Base-by-base conservation (phyloP, 2,113 vertebrate species). In the Mobula hypostoma region DNA sequence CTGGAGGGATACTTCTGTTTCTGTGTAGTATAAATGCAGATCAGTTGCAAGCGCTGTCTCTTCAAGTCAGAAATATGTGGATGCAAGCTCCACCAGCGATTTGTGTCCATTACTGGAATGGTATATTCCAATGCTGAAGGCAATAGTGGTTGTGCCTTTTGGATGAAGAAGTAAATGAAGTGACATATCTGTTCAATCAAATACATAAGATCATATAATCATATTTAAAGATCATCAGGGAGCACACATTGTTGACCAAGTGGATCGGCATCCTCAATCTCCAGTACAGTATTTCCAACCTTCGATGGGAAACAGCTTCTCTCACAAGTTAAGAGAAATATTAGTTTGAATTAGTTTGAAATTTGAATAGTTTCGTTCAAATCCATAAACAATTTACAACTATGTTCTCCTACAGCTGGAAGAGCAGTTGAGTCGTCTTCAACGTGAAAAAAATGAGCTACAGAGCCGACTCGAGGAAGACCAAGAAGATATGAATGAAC, bases 401-500 rank as follows among this genome's bases (percentile, higher is more conserved):
- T 76, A n/a, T 21, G 29, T 74, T 61, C 24, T 0, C 94, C 90
- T 94, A 94, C 97, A 99, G 99, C 96, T 99, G 97, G 98, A 99
- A 96, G 99, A 99, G 95, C 99, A 99, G 96, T 95, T 99, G 96
- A 99, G 98, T 95, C 98, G 99, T 77, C 95, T 99, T 94, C 99
- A 99, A 96, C 97, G 98, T 76, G 99, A 99, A 96, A 99, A 99
- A 96, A 99, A 99, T 0, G 98, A 99, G 95, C 95, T 99, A 94
- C 98, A 99, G 96, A 98, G 98, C 66, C 97, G 98, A 40, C 97
- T 98, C 96, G 99, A 99, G 95, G 99, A 99, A 94, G 99, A 99
- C 95, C 99, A 99, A 96, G 99, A 99, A 95, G 99, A 99, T 96
- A 97, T 99, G 95, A 99, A 99, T 0, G 99, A 99, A 95, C 97